Evolutionary conservation across 2,888 invertebrate species (phyloP).

Genomic region (Eupeodes luniger): DNA sequence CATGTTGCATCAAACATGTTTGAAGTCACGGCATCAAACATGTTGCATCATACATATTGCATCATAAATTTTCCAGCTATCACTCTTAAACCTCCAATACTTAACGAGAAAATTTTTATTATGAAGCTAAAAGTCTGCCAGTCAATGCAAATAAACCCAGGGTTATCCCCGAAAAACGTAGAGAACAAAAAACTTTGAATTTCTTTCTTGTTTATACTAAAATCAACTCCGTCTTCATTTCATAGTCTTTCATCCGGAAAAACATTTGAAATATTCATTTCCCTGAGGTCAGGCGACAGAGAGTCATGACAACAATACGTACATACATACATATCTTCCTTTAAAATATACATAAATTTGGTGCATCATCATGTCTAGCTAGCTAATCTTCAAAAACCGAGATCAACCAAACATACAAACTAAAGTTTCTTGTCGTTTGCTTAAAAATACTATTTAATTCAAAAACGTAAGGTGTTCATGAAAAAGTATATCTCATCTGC

Average conservation of each 20-base stretch:
- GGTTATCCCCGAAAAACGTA: background rate
- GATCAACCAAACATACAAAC: background rate
- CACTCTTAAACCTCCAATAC: too few relatives aligned
- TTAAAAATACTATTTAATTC: background rate
- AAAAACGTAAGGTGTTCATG: background rate
- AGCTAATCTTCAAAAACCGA: slow-evolving; percentile 23
- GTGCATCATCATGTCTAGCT: background rate
- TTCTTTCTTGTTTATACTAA: background rate
- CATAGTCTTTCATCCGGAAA: background rate
- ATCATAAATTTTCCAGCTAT: too few relatives aligned
- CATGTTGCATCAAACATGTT: too few relatives aligned
- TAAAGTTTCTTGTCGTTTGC: background rate
- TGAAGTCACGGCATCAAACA: too few relatives aligned
- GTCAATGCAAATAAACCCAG: background rate
- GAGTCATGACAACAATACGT: slow-evolving; percentile 10
- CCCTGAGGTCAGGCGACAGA: slow-evolving; percentile 45
- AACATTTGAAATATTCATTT: slow-evolving; percentile 35
- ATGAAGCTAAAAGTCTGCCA: too few relatives aligned
- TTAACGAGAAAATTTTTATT: too few relatives aligned
- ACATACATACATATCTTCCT: slow-evolving; percentile 8
- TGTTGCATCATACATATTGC: too few relatives aligned
- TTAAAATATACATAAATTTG: background rate
- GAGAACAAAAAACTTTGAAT: background rate
- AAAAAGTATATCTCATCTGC: background rate
- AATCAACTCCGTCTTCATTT: background rate